Conservation (phyloP, 2,113 vertebrate genomes). For the Hydrolagus affinis region DNA sequence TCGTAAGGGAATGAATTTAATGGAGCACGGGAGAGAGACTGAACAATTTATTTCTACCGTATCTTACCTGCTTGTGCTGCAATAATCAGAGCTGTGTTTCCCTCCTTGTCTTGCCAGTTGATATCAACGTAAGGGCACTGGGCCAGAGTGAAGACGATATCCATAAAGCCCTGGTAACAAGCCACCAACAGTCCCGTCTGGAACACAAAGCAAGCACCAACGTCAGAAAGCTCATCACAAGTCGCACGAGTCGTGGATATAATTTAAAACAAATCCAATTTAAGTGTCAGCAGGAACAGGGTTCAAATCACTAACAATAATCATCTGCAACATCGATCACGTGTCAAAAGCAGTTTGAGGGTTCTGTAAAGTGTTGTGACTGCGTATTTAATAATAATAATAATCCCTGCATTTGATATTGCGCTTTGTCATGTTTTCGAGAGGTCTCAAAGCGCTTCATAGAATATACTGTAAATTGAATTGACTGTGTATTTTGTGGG, state of each 20-base stretch:
- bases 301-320: too few species aligned
- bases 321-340: too few species aligned
- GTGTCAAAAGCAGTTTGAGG: too few species aligned
- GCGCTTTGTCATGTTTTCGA: too few species aligned
- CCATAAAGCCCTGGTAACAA: constrained; percentile 89
- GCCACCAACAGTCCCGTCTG: constrained; percentile 85
- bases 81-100: constrained; percentile 88
- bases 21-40: not conserved
- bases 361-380: too few species aligned
- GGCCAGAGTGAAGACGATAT: constrained; percentile 76
- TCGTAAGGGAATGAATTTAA: too few species aligned
- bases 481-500: too few species aligned
- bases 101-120: constrained; percentile 96
- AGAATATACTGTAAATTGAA: too few species aligned
- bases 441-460: too few species aligned
- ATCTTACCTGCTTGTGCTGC: constrained; percentile 86
- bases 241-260: not conserved
- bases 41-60: not conserved
- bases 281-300: not conserved
- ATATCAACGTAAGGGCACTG: constrained; percentile 84
- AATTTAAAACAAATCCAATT: not conserved
- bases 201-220: constrained; percentile 30
- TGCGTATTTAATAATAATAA: too few species aligned
- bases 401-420: too few species aligned
- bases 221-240: not conserved